Evolutionary conservation across 1,140 invertebrate species (phyloP), one percentile per base, ranked within the genome.

Genomic region (Amphibalanus amphitrite): DNA sequence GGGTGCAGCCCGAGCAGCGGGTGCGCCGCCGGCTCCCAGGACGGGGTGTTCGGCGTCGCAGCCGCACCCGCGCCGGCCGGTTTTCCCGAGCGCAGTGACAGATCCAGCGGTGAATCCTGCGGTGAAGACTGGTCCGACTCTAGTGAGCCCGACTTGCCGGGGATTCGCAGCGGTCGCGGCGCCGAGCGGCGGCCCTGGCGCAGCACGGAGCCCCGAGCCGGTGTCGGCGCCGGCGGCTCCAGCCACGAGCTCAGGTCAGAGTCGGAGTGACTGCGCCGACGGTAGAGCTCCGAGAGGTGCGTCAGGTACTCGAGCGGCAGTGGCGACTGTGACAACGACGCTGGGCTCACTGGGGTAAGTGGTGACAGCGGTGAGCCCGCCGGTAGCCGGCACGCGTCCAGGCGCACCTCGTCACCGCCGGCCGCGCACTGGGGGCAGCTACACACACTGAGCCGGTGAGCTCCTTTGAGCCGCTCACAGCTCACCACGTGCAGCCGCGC

Each of bases 61-160:
- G 64, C 29, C 30, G 69, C 29, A 17, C 28, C 69, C 29, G 26
- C 69, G 70, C 26, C 69, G 25, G 25, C 69, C 3, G 71, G 74
- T n/a, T 4, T 72, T 17, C 72, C 69, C 13, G 76, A 75, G 40
- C 76, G 76, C 23, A 93, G 84, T 0, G 90, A 92, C 4, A 95
- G 81, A 79, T 95, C 92, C 29, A 95, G 79, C 0, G 92, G 93
- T 23, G 85, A 90, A 71, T 95, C 92, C 78, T 94, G 91, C 0
- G 87, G 84, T 40, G 83, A 78, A 69, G 74, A 81, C 74, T 77
- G 76, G 29, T 81, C 80, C 3, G 79, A 80, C 71, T 82, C 81
- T 30, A 82, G 71, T 29, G 80, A 82, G 25, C 78, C 79, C n/a
- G 77, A 78, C 72, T 81, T 80, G 59, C 75, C 81, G 33, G 84